A percentile compares a stretch with the other conserved stretches of the same genome.
phyloP scores from a whole-genome alignment of 1,140 invertebrate genomes.

The Cyclina sinensis region DNA sequence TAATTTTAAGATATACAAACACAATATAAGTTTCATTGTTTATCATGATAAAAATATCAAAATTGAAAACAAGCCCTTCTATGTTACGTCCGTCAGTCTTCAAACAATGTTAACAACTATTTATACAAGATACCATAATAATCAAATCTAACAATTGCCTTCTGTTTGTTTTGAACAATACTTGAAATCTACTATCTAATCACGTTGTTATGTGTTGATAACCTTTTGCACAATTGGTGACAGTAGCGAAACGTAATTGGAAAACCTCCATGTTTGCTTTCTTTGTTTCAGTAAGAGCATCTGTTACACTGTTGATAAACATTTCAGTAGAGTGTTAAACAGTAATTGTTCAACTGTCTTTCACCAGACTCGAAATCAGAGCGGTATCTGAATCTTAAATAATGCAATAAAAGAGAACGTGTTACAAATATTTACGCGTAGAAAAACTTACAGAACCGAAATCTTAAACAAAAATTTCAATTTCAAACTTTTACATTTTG shows the following conservation, averaged over 20 bases:
- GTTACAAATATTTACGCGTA: too few relatives aligned
- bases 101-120: constrained; percentile 33
- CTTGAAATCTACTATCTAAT: constrained; percentile 6
- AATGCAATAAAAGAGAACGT: too few relatives aligned
- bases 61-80: not conserved
- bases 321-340: not conserved
- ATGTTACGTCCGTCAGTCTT: not conserved
- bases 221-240: not conserved
- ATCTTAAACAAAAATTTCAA: too few relatives aligned
- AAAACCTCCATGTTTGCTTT: not conserved
- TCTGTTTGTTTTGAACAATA: constrained; percentile 30
- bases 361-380: too few relatives aligned
- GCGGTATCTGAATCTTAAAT: too few relatives aligned
- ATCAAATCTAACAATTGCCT: constrained; percentile 18
- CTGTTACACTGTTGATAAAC: not conserved
- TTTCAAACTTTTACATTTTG: too few relatives aligned
- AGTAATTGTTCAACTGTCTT: not conserved
- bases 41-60: too few relatives aligned
- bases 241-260: not conserved
- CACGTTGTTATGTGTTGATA: not conserved
- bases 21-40: too few relatives aligned
- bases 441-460: too few relatives aligned
- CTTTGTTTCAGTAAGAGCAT: constrained; percentile 9
- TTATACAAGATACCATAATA: constrained; percentile 1
- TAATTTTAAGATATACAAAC: too few relatives aligned